Percentiles rank a stretch among this genome's conserved stretches.
These are phyloP conservation scores for Ashinkailepas kermadecensis DNA, from an alignment of 2,888 invertebrate species.

Conservation along the genomic window DNA sequence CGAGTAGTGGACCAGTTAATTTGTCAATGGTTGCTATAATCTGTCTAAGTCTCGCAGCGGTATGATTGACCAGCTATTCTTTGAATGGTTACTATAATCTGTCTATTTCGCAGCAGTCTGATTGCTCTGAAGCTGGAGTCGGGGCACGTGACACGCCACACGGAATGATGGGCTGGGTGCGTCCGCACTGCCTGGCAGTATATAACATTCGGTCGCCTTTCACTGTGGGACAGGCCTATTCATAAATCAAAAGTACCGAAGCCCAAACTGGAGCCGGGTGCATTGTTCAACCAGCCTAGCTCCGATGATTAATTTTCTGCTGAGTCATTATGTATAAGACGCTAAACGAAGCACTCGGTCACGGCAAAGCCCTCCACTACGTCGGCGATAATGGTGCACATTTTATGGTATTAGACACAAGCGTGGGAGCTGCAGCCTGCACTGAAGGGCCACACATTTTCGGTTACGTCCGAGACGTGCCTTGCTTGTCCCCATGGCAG, in stretches of 20 bases:
- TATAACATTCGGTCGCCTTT: neutral
- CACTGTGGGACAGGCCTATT: neutral
- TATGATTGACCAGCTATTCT: too few relatives aligned
- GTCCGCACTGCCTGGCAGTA: neutral
- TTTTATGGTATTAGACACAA: neutral
- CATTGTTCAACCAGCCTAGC: neutral
- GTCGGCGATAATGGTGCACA: neutral
- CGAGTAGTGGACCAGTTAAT: too few relatives aligned
- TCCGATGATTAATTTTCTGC: conserved; percentile 1
- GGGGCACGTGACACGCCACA: too few relatives aligned
- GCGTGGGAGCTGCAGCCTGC: neutral
- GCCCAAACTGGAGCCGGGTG: neutral
- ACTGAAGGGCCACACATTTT: neutral
- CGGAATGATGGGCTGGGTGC: neutral
- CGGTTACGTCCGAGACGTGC: too few relatives aligned
- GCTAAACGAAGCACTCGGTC: conserved; percentile 9
- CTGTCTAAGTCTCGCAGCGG: neutral
- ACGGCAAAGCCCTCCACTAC: neutral
- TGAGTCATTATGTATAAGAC: conserved; percentile 18
- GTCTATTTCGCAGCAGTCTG: too few relatives aligned
- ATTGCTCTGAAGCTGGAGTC: too few relatives aligned
- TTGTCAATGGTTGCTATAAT: neutral
- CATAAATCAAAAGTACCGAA: conserved; percentile 18
- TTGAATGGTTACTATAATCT: too few relatives aligned
- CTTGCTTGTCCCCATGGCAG: too few relatives aligned